A percentile compares a stretch with the other conserved stretches of the same genome.
Conservation (phyloP, 2,797 vertebrate genomes). For the Pantherophis vulpinus region DNA sequence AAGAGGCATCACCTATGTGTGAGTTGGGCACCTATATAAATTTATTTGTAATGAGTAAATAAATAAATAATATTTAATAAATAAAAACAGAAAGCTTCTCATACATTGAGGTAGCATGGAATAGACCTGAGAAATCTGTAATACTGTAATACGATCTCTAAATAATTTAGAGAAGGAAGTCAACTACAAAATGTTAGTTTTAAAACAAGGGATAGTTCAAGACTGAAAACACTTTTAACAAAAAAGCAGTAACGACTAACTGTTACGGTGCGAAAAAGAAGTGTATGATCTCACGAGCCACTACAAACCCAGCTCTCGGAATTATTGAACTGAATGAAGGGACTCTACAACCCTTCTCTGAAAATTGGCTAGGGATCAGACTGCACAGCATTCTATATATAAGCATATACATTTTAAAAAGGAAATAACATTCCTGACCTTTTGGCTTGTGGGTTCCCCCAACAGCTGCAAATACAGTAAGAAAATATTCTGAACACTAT, state of each 20-base stretch:
- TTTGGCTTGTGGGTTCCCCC: constrained; percentile 34
- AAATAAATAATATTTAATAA: not conserved
- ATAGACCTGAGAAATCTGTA: not conserved
- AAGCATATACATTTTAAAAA: not conserved
- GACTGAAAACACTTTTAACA: not conserved
- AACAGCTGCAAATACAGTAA: constrained; percentile 37
- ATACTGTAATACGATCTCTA: not conserved
- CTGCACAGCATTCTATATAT: not conserved
- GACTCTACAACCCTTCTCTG: not conserved
- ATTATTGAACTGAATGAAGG: not conserved
- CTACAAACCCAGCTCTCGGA: not conserved
- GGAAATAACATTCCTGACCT: not conserved
- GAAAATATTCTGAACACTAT: not conserved
- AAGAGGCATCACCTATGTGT: not conserved
- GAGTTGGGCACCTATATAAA: not conserved
- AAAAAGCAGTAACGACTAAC: not conserved
- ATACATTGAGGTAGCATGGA: not conserved
- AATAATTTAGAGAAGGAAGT: not conserved
- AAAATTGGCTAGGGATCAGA: not conserved
- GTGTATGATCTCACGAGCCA: not conserved
- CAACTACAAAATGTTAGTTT: not conserved
- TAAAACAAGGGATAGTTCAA: not conserved
- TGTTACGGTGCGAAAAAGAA: not conserved
- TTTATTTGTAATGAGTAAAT: not conserved
- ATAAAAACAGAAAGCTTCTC: not conserved